Conservation (phyloP, 2,113 vertebrate species). For the Pandion haliaetus region DNA sequence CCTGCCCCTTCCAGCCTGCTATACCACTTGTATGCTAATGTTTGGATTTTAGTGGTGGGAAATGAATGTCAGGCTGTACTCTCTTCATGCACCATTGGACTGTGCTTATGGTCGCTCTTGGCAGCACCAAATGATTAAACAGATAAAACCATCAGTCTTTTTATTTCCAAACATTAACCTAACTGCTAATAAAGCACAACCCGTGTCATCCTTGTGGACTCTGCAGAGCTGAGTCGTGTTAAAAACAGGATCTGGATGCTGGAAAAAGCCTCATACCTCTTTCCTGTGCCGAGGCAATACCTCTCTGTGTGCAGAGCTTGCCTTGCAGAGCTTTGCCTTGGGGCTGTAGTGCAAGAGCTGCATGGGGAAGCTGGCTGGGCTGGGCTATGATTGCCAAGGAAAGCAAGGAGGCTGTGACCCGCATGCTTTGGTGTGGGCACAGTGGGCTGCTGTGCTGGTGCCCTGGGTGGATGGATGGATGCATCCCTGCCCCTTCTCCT, state of each 20-base stretch:
- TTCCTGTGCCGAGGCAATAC: background rate
- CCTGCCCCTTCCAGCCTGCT: conserved; percentile 45
- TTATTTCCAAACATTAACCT: conserved; percentile 72
- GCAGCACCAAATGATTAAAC: conserved; percentile 50
- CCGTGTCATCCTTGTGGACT: conserved; percentile 36
- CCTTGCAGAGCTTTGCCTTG: background rate
- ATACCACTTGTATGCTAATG: conserved; percentile 16
- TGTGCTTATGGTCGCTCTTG: conserved; percentile 58
- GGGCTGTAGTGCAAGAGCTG: background rate
- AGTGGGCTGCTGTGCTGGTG: background rate
- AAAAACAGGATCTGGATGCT: conserved; percentile 54
- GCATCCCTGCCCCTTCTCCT: background rate
- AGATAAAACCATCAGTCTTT: conserved; percentile 67
- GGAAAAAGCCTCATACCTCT: conserved; percentile 63
- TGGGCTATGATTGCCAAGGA: background rate
- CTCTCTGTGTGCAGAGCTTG: background rate
- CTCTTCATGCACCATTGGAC: conserved; percentile 30
- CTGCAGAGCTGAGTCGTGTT: conserved; percentile 64
- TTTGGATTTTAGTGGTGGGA: conserved; percentile 37
- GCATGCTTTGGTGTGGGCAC: rapidly evolving
- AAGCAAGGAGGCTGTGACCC: background rate
- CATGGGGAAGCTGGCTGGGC: background rate
- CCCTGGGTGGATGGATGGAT: background rate
- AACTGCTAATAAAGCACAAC: conserved; percentile 65
- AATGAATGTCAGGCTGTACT: conserved; percentile 17